phyloP scores from a whole-genome alignment of 2,888 invertebrate genomes.

The Erannis defoliaria region DNA sequence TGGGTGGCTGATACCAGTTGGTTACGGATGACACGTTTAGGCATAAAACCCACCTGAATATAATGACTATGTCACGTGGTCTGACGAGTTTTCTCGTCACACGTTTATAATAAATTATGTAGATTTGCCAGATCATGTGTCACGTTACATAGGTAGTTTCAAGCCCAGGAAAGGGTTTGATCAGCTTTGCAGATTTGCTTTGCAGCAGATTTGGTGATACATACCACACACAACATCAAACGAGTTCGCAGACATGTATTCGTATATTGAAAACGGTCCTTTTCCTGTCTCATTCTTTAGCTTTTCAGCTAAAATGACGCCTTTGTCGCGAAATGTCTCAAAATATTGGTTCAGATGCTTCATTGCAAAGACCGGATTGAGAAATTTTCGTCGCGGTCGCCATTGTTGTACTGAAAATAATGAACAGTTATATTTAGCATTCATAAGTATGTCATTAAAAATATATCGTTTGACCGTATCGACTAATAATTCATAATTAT shows the following conservation, averaged over 20 bases:
- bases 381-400: slow-evolving; percentile 51
- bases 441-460: no score
- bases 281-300: slow-evolving; percentile 17
- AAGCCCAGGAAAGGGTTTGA: no score
- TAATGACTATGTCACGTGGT: no score
- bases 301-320: slow-evolving; percentile 28
- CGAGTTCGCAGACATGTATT: slow-evolving; percentile 28
- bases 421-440: neutral
- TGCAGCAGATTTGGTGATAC: neutral
- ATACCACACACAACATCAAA: slow-evolving; percentile 49
- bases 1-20: no score
- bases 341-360: slow-evolving; percentile 48
- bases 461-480: neutral
- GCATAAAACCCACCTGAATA: no score
- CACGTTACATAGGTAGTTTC: no score
- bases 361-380: slow-evolving; percentile 47
- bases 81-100: no score
- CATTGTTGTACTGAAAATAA: slow-evolving; percentile 42
- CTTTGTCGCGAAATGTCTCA: slow-evolving; percentile 47
- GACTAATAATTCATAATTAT: no score
- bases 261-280: slow-evolving; percentile 34
- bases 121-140: no score
- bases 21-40: no score
- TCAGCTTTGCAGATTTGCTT: no score
- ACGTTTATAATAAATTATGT: no score